Evolutionary conservation across 2,888 invertebrate genomes (phyloP).

Genomic region (Adelphocoris suturalis): DNA sequence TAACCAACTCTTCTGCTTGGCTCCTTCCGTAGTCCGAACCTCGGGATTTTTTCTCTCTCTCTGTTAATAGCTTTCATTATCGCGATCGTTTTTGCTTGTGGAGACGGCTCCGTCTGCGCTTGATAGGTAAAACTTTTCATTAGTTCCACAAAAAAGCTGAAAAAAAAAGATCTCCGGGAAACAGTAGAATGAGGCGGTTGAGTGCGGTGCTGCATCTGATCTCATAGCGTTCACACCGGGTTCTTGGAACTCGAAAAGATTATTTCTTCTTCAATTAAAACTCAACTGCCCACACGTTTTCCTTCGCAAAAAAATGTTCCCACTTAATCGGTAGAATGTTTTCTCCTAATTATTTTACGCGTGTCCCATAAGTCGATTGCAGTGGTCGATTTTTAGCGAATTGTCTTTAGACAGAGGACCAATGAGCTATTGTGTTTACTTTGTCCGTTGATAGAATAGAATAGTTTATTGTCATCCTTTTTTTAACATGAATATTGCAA

Average conservation of each 20-base stretch:
- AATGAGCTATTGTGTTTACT: too few relatives aligned
- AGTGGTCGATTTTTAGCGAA: too few relatives aligned
- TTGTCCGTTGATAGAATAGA: too few relatives aligned
- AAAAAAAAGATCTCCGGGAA: background rate
- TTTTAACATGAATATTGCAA: too few relatives aligned
- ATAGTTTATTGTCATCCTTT: too few relatives aligned
- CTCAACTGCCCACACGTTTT: too few relatives aligned
- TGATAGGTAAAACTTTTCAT: constrained; percentile 59
- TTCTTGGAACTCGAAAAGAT: background rate
- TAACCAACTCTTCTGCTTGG: constrained; percentile 32
- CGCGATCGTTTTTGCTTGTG: constrained; percentile 50
- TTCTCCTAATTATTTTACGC: too few relatives aligned
- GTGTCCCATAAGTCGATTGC: too few relatives aligned
- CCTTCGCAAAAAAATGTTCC: too few relatives aligned
- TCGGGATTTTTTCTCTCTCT: background rate
- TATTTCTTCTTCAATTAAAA: background rate
- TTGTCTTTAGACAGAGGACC: too few relatives aligned
- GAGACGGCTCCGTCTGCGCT: constrained; percentile 22
- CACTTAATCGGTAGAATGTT: too few relatives aligned
- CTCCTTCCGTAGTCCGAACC: constrained; percentile 23
- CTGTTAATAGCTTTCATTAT: constrained; percentile 60
- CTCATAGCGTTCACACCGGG: constrained; percentile 10
- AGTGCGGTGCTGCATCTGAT: constrained; percentile 34
- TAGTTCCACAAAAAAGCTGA: background rate
- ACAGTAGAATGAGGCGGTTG: background rate